Percentiles rank a stretch among this genome's conserved stretches.
These are phyloP conservation scores for Mungos mungo DNA, from an alignment of 2,113 vertebrate genomes.

Conservation along the genomic window DNA sequence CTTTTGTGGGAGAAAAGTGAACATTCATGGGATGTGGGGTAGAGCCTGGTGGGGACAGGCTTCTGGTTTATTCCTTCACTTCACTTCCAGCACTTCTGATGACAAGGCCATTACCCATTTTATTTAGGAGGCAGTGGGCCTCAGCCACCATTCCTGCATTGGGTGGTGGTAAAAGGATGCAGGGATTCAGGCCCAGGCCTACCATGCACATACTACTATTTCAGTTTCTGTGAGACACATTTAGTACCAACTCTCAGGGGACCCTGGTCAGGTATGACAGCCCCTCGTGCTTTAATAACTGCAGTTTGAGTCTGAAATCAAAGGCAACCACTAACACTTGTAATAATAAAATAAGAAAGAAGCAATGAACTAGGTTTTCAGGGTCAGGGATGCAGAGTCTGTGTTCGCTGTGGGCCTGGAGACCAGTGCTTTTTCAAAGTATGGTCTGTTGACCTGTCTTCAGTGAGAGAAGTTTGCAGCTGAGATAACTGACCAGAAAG, in stretches of 20 bases:
- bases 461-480: accelerated
- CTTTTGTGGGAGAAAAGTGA: background rate
- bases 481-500: background rate
- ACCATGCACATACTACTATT: background rate
- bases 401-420: background rate
- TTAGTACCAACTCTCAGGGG: accelerated
- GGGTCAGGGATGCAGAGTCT: background rate
- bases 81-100: accelerated
- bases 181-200: background rate
- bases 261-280: too few relatives aligned
- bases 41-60: accelerated
- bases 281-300: accelerated
- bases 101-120: background rate
- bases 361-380: accelerated
- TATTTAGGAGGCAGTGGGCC: background rate
- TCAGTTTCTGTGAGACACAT: background rate
- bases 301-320: background rate
- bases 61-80: too few relatives aligned
- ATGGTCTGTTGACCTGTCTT: background rate
- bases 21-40: background rate
- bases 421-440: accelerated
- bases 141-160: accelerated
- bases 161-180: accelerated
- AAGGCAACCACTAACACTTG: background rate
- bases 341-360: background rate